Evolutionary conservation across 1,140 invertebrate species (phyloP).

Genomic region (Sipha flava): DNA sequence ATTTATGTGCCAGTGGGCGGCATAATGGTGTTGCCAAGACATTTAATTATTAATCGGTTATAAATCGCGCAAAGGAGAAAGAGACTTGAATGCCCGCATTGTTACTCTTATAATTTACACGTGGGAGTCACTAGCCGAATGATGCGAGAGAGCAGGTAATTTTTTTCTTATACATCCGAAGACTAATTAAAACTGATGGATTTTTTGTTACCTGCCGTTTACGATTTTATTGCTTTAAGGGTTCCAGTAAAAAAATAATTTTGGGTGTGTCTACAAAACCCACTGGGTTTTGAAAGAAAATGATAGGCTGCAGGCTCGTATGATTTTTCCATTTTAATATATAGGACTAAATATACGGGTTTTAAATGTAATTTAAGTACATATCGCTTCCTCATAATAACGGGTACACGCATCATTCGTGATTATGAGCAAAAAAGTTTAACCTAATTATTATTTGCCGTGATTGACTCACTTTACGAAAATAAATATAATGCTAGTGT

Average conservation of each 20-base stretch:
- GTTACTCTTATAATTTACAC: background rate
- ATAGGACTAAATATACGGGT: background rate
- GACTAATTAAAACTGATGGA: constrained; percentile 14
- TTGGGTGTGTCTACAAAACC: background rate
- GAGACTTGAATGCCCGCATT: constrained; percentile 27
- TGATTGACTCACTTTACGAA: background rate
- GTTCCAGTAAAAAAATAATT: background rate
- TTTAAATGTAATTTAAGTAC: background rate
- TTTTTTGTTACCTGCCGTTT: constrained; percentile 15
- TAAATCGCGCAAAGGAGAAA: background rate
- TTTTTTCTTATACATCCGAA: background rate
- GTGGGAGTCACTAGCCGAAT: background rate
- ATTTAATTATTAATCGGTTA: constrained; percentile 29
- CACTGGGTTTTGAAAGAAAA: background rate
- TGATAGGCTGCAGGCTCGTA: background rate
- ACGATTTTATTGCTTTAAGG: constrained; percentile 4
- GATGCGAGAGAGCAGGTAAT: background rate
- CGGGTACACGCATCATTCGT: background rate
- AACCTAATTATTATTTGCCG: background rate
- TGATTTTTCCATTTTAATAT: background rate
- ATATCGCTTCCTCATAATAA: constrained; percentile 1
- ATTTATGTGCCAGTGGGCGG: constrained; percentile 21
- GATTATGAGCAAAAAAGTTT: background rate
- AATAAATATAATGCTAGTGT: background rate
- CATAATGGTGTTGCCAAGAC: background rate